Evolutionary conservation across 2,113 vertebrate species (phyloP).

Genomic region (Heterocephalus glaber): DNA sequence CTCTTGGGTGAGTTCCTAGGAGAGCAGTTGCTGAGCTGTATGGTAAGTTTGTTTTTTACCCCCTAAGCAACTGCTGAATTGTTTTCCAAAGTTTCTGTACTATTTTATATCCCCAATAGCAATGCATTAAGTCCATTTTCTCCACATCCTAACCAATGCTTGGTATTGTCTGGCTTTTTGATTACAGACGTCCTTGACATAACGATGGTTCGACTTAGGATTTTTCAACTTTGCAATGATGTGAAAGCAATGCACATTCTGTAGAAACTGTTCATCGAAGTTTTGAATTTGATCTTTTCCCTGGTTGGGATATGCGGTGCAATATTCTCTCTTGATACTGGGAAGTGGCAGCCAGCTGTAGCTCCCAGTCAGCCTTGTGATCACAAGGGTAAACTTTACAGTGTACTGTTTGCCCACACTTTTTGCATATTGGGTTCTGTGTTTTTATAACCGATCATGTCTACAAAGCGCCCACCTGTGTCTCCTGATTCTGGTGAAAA

Average conservation of each 20-base stretch:
- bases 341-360: neutral
- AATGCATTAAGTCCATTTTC: neutral
- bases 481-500: neutral
- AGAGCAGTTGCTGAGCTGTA: neutral
- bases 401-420: neutral
- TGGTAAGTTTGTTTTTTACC: neutral
- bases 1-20: neutral
- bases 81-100: neutral
- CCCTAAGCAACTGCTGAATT: conserved; percentile 1
- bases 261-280: neutral
- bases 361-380: neutral
- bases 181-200: neutral
- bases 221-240: conserved; percentile 1
- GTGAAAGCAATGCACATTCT: neutral
- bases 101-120: neutral
- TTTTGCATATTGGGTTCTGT: neutral
- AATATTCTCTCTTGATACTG: neutral
- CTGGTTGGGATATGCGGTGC: neutral
- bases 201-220: neutral
- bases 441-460: neutral
- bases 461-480: neutral
- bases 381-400: neutral
- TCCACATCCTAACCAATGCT: conserved; percentile 41
- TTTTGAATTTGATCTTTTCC: neutral
- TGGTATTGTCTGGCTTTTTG: conserved; percentile 41